Conservation (phyloP, 2,113 vertebrate genomes). For the Micronisus gabar region DNA sequence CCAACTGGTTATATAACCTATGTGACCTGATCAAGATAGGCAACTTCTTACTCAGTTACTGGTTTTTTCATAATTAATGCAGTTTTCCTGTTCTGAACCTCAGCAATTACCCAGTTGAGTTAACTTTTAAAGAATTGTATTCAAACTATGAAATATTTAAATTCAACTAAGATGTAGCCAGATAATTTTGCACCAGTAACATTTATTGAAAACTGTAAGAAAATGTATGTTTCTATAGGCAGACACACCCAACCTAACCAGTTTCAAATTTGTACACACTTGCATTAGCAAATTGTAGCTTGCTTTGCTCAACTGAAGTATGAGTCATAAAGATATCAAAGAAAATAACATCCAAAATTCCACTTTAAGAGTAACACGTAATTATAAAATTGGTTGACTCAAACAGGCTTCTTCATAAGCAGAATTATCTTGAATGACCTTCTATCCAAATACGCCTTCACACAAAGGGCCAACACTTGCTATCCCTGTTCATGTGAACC, state of each 20-base stretch:
- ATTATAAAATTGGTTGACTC: slow-evolving; percentile 60
- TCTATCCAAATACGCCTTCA: background rate
- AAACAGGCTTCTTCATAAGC: slow-evolving; percentile 30
- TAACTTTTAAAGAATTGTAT: background rate
- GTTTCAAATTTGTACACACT: slow-evolving; percentile 73
- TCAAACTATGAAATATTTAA: background rate
- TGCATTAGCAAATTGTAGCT: slow-evolving; percentile 65
- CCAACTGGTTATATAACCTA: background rate
- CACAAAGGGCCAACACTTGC: background rate
- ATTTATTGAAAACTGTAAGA: slow-evolving; percentile 14
- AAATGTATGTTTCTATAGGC: slow-evolving; percentile 48
- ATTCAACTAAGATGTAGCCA: background rate
- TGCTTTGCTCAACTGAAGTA: slow-evolving; percentile 49
- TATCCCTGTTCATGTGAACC: background rate
- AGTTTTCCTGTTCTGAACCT: background rate
- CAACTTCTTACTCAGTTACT: background rate
- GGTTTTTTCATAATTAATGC: background rate
- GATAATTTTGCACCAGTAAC: background rate
- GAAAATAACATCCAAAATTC: slow-evolving; percentile 62
- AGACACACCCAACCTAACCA: slow-evolving; percentile 70
- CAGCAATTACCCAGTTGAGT: background rate
- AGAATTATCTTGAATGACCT: slow-evolving; percentile 37
- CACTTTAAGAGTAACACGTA: slow-evolving; percentile 28
- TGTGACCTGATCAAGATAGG: background rate
- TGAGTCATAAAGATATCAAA: slow-evolving; percentile 68